Evolutionary conservation across 1,140 invertebrate species (phyloP).

Genomic region (Achatina immaculata): DNA sequence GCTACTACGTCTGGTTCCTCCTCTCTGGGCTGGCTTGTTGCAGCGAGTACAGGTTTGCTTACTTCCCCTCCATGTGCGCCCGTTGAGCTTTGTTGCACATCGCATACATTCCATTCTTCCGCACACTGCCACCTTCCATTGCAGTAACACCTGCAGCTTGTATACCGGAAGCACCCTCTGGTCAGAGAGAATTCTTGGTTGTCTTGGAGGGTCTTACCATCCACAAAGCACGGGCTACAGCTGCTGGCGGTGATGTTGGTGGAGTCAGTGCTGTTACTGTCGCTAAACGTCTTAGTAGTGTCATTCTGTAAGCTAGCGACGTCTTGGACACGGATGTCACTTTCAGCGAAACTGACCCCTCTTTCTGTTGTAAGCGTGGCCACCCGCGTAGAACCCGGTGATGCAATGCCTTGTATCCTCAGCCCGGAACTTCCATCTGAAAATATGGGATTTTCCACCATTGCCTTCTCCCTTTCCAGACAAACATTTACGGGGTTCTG

Average conservation of each 20-base stretch:
- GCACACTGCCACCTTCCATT: slow-evolving; percentile 29
- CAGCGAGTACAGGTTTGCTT: too few relatives aligned
- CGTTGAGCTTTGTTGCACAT: neutral
- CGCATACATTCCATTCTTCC: neutral
- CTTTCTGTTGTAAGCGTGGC: neutral
- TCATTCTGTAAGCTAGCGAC: neutral
- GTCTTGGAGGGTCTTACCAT: neutral
- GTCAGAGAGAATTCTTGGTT: slow-evolving; percentile 9
- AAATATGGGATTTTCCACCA: neutral
- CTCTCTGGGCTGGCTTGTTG: too few relatives aligned
- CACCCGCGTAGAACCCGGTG: neutral
- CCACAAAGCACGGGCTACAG: slow-evolving; percentile 12
- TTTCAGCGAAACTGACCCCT: neutral
- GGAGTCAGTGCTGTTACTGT: neutral
- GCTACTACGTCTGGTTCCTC: too few relatives aligned
- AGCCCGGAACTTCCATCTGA: neutral
- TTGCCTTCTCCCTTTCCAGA: neutral
- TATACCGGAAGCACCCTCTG: slow-evolving; percentile 12
- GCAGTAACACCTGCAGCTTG: slow-evolving; percentile 18
- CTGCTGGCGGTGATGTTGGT: neutral
- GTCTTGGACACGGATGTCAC: neutral
- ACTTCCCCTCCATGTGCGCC: too few relatives aligned
- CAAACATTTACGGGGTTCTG: slow-evolving; percentile 44
- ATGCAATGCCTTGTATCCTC: neutral
- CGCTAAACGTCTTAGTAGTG: neutral